Conservation (phyloP, 1,140 invertebrate species). For the Eriocheir sinensis region DNA sequence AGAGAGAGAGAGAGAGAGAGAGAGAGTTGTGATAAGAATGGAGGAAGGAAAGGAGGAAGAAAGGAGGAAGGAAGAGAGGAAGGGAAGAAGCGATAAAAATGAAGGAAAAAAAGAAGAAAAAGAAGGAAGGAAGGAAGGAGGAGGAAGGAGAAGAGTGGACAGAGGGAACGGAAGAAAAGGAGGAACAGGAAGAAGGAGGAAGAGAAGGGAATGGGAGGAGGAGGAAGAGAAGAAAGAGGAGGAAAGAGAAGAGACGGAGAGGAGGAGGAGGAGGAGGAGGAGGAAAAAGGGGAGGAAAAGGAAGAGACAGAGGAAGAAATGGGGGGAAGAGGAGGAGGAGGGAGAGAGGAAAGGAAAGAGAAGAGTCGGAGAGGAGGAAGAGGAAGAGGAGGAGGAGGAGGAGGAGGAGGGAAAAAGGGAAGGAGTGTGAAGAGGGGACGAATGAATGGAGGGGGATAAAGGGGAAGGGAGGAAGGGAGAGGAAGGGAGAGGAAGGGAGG, state of each 20-base stretch:
- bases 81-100: not conserved
- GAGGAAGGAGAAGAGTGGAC: too few species aligned
- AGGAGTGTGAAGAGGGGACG: too few species aligned
- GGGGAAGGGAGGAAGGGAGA: not conserved
- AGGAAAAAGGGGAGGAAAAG: not conserved
- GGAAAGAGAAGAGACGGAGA: not conserved
- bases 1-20: slow-evolving; percentile 29
- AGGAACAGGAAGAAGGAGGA: not conserved
- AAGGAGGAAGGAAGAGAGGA: not conserved
- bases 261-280: not conserved
- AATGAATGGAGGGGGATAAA: too few species aligned
- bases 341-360: not conserved
- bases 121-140: not conserved
- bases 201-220: not conserved
- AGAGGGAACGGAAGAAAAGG: not conserved
- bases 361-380: not conserved
- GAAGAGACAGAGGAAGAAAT: too few species aligned
- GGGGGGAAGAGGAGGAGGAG: not conserved
- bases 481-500: not conserved
- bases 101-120: not conserved
- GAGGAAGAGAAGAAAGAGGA: not conserved
- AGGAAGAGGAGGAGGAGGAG: not conserved
- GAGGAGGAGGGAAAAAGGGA: not conserved
- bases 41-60: not conserved
- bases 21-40: too few species aligned